phyloP scores from a whole-genome alignment of 2,888 invertebrate genomes.

The Drosophila pseudotakahashii region DNA sequence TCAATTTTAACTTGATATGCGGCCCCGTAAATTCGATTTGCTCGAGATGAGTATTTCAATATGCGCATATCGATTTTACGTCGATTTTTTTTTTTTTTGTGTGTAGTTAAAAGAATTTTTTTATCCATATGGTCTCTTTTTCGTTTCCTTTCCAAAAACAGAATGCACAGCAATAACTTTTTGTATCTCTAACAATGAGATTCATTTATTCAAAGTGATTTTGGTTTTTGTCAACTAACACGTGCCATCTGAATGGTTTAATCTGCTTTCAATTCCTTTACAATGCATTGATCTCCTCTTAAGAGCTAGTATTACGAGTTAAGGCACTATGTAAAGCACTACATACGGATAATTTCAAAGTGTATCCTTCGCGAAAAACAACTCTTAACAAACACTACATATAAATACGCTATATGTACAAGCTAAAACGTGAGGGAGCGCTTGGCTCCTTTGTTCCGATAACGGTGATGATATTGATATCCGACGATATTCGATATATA shows the following conservation, averaged over 20 bases:
- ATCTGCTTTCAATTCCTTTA: slow-evolving; percentile 33
- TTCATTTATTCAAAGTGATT: slow-evolving; percentile 37
- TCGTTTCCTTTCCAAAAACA: no score
- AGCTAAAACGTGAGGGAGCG: slow-evolving; percentile 23
- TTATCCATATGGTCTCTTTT: no score
- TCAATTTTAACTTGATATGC: no score
- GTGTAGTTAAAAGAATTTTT: no score
- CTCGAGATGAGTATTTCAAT: no score
- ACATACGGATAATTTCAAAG: slow-evolving; percentile 26
- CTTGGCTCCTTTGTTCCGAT: slow-evolving; percentile 19
- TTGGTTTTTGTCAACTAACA: slow-evolving; percentile 32
- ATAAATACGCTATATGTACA: slow-evolving; percentile 32
- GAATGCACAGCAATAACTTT: background rate
- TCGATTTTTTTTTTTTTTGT: no score
- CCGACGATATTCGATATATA: slow-evolving; percentile 24
- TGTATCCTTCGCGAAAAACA: slow-evolving; percentile 10
- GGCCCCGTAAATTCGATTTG: no score
- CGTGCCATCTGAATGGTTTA: slow-evolving; percentile 16
- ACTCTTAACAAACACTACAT: slow-evolving; percentile 33
- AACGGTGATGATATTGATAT: slow-evolving; percentile 17
- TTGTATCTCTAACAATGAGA: slow-evolving; percentile 37
- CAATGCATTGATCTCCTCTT: slow-evolving; percentile 34
- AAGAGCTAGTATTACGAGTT: slow-evolving; percentile 32
- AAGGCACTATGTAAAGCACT: slow-evolving; percentile 45
- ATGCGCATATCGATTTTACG: no score